Percentiles rank a stretch among this genome's conserved stretches.
These are phyloP conservation scores for Troglohyphantes excavatus DNA, from an alignment of 2,888 invertebrate species.

Conservation along the genomic window DNA sequence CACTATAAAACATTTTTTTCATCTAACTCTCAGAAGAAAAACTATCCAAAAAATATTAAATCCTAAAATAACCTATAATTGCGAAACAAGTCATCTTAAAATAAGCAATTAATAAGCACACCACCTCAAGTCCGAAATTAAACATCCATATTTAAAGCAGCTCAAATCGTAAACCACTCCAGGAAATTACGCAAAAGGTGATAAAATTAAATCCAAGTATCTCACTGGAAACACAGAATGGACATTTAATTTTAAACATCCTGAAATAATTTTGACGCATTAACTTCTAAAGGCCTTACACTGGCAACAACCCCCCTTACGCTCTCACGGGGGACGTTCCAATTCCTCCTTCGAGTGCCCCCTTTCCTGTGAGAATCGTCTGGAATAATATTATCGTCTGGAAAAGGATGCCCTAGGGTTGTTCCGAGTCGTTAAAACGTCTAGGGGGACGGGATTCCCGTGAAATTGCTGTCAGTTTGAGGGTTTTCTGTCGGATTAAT, in stretches of 20 bases:
- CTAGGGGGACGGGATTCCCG: neutral
- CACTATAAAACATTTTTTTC: too few species aligned
- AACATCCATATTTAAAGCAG: neutral
- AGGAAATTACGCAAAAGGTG: neutral
- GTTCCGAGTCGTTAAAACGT: neutral
- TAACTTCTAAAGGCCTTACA: neutral
- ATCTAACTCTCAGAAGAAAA: too few species aligned
- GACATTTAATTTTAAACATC: conserved; percentile 3
- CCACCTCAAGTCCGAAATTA: neutral
- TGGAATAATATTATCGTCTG: neutral
- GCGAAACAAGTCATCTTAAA: too few species aligned
- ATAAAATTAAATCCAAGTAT: neutral
- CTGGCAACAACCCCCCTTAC: neutral
- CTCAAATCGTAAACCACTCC: conserved; percentile 1
- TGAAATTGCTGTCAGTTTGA: neutral
- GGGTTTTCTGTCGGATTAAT: neutral
- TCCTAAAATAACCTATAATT: too few species aligned
- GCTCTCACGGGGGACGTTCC: neutral
- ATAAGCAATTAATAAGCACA: neutral
- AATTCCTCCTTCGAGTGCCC: neutral
- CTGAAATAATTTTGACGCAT: neutral
- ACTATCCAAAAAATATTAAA: too few species aligned
- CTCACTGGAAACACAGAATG: neutral
- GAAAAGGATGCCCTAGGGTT: neutral
- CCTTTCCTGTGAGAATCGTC: neutral